Base-by-base conservation (phyloP, 1,140 invertebrate genomes). In the Drosophila nigromelanica region DNA sequence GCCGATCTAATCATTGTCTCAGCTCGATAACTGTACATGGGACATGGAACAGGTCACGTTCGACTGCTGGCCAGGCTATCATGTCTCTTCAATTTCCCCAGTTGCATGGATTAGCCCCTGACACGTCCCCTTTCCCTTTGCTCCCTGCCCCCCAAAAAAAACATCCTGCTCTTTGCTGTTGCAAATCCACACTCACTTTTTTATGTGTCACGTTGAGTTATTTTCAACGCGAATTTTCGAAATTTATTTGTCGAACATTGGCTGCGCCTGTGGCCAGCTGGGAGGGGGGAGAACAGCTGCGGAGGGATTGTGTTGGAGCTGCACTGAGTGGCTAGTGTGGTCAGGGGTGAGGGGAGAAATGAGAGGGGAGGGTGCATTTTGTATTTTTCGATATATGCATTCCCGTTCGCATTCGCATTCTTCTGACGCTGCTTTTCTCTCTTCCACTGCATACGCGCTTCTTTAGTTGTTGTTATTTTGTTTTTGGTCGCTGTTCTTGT, bases 181-280 rank as follows among this genome's bases (percentile, higher is more conserved):
- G 43, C 64, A 54, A 69, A 69, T 73, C 66, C 69, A 47, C 56
- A 60, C 61, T 70, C 54, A 45, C 51, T 79, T 77, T 73, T 66
- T 61, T 73, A 47, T 81, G 70, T 81, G 78, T 81, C 79, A 78
- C 77, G 45, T 77, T 81, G 74, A 85, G 81, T 86, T 85, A 85
- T 85, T 85, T 85, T 86, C 81, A 80, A 86, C 81, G 78, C 81
- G 66, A 66, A 70, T 86, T 85, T 85, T 81, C 61, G 81, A 71
- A 85, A 77, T 85, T 80, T 86, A 77, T 74, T 86, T 77, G 74
- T 77, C 77, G 77, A 85, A 80, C 81, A 86, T 86, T 77, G 60
- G 81, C 58, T 67, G 66, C 62, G 60, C 66, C 68, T 71, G 43
- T 51, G 60, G 39, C 27, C 43, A 43, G 45, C 27, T 45, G 40